Evolutionary conservation across 2,113 vertebrate genomes (phyloP).

Genomic region (zebrafish (Danio rerio)): GRCz12tu NC_133198.1:7430001-7430500

Average conservation of each 20-base stretch:
- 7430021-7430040: no score
- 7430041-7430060: conserved; percentile 45
- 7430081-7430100: conserved; percentile 43
- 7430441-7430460: neutral
- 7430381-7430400: neutral
- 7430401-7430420: neutral
- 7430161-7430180: conserved; percentile 70
- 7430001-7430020: no score
- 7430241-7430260: conserved; percentile 53
- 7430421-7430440: neutral
- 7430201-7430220: conserved; percentile 68
- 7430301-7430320: conserved; percentile 29
- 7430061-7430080: conserved; percentile 48
- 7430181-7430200: conserved; percentile 71
- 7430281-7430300: conserved; percentile 56
- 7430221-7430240: conserved; percentile 68
- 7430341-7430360: conserved; percentile 12
- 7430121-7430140: conserved; percentile 35
- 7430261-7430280: conserved; percentile 56
- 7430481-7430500: conserved; percentile 21
- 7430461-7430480: neutral
- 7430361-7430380: neutral
- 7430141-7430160: conserved; percentile 47
- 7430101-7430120: conserved; percentile 42
- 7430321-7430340: conserved; percentile 30